Conservation (phyloP, 2,888 invertebrate species). For the Himalopsyche anomala region DNA sequence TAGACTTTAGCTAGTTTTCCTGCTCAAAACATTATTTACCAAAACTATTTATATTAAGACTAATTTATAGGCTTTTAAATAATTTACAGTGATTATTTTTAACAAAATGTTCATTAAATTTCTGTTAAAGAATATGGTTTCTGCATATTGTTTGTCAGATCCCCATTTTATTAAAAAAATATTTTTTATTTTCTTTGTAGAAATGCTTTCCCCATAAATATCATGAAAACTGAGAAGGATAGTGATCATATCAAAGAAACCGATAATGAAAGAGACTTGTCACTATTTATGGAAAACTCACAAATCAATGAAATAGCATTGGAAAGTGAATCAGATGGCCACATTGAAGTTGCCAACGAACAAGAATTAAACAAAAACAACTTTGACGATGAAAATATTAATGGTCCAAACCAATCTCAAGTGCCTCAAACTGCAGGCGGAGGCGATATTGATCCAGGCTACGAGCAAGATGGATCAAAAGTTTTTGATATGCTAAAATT, state of each 20-base stretch:
- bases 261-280: background rate
- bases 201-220: background rate
- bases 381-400: background rate
- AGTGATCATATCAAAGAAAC: background rate
- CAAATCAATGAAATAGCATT: background rate
- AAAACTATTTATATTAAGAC: too few species aligned
- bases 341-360: background rate
- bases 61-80: too few species aligned
- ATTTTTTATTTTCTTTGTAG: background rate
- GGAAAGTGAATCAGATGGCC: background rate
- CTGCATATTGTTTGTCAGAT: too few species aligned
- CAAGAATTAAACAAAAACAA: background rate
- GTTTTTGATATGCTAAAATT: conserved; percentile 70
- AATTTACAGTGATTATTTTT: too few species aligned
- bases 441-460: background rate
- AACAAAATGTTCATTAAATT: too few species aligned
- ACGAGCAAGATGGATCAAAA: background rate
- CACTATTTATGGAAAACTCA: background rate
- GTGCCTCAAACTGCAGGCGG: background rate
- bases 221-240: conserved; percentile 2
- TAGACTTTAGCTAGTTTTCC: too few species aligned
- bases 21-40: too few species aligned
- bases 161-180: too few species aligned
- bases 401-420: background rate
- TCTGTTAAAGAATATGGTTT: too few species aligned